These are phyloP conservation scores for Parascotia fuliginaria DNA, from an alignment of 2,888 invertebrate genomes.

Conservation along the genomic window DNA sequence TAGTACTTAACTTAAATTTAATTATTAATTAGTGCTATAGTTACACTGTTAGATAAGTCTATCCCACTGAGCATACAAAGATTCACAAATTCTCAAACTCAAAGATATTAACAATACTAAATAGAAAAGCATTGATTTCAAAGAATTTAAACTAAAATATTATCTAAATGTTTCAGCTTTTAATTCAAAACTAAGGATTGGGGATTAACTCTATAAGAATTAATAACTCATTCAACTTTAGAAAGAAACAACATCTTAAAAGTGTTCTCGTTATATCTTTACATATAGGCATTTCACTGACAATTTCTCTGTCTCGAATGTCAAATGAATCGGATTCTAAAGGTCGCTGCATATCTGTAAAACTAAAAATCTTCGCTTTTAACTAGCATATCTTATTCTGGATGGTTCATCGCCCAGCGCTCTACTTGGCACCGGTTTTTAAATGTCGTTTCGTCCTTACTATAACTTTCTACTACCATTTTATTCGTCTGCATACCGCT, in stretches of 20 bases:
- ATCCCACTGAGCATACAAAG: no score
- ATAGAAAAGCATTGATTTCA: no score
- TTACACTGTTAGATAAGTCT: no score
- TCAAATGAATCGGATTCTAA: slow-evolving; percentile 28
- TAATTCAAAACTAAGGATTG: neutral
- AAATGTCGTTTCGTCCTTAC: slow-evolving; percentile 23
- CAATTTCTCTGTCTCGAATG: slow-evolving; percentile 34
- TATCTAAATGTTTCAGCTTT: neutral
- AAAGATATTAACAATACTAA: no score
- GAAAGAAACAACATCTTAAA: slow-evolving; percentile 3
- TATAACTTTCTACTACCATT: slow-evolving; percentile 24
- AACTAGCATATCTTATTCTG: no score
- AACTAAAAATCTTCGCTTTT: neutral
- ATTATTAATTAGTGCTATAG: no score
- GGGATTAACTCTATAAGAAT: slow-evolving; percentile 1
- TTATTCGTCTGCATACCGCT: neutral
- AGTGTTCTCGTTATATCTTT: slow-evolving; percentile 9
- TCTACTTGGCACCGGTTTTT: slow-evolving; percentile 37
- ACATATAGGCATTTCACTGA: slow-evolving; percentile 19
- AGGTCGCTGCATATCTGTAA: neutral
- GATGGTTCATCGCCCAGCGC: neutral
- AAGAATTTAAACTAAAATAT: neutral
- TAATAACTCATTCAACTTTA: slow-evolving; percentile 3
- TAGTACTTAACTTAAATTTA: no score
- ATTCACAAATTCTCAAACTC: no score